Percentiles rank a stretch among this genome's conserved stretches.
phyloP scores from a whole-genome alignment of 1,140 invertebrate genomes.

The Varroa destructor region DNA sequence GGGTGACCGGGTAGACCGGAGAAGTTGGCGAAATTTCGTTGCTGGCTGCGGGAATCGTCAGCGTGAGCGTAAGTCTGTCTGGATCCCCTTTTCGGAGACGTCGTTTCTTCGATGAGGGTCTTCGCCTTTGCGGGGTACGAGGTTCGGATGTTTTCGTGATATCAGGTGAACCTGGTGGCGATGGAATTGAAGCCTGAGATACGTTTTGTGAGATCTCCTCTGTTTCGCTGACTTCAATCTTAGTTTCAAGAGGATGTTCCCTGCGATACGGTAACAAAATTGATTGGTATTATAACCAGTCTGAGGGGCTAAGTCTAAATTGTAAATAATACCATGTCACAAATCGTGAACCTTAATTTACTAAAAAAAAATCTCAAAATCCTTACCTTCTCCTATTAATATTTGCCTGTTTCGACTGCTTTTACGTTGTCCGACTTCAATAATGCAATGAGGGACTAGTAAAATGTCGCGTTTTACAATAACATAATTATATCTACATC shows the following conservation, averaged over 20 bases:
- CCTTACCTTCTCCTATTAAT: no score
- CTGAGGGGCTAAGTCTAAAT: no score
- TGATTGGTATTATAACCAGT: no score
- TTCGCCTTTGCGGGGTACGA: not conserved
- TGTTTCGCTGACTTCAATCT: not conserved
- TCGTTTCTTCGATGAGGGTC: conserved; percentile 9
- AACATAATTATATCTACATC: no score
- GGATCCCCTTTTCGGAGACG: conserved; percentile 1
- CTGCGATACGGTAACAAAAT: not conserved
- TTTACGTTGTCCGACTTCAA: no score
- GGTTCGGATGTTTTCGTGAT: not conserved
- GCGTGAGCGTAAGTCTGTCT: not conserved
- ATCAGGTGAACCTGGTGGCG: conserved; percentile 6
- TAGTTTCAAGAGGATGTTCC: not conserved
- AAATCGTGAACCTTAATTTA: no score
- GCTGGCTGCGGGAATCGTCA: not conserved
- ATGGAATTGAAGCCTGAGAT: not conserved
- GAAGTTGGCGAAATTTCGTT: not conserved
- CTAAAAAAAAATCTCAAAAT: no score
- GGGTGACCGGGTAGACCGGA: not conserved
- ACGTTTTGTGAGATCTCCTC: not conserved
- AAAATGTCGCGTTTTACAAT: no score
- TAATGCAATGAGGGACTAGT: no score
- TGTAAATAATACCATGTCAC: no score
- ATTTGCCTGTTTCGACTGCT: no score